Base-by-base conservation (phyloP, 2,888 invertebrate genomes). In the Chloroclystis v-ata region DNA sequence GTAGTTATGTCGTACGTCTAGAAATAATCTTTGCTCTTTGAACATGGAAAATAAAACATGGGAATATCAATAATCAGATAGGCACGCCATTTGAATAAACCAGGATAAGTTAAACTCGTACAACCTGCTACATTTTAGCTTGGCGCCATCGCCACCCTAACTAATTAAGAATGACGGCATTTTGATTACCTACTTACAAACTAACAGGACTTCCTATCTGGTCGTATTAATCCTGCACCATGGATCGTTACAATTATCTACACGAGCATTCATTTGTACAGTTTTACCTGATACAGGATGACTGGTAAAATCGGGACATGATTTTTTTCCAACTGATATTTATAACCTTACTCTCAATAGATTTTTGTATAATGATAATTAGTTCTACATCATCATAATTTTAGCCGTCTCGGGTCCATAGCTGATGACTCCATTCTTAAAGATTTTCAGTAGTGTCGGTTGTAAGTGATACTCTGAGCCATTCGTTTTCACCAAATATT, bases 141-240 rank as follows among this genome's bases (percentile, higher is more conserved):
- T 60, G 63, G 63, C 66, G 68, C 63, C 71, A 61, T 61, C 65
- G 65, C 71, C 73, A 74, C 72, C 74, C 69, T 60, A 42, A 57
- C 66, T 81, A 82, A 83, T 82, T 77, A 82, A 78, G 76, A 82
- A 72, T 76, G 82, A 83, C 83, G 77, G 81, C 67, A 81, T 81
- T 80, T 82, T 80, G 78, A 82, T 83, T 79, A 76, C 78, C 76
- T 82, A 73, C 72, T 84, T 83, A 82, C 78, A 74, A 64, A 61
- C 59, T 72, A 78, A 79, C 78, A 75, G 74, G 67, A 71, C 67
- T 67, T 54, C 53, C 53, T 73, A 77, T 78, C 77, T 72, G 56
- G 60, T 56, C 64, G 63, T 75, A 80, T 80, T 77, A 79, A 79
- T 81, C 75, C 78, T 78, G 70, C 54, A 62, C 69, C 72, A 68